phyloP scores from a whole-genome alignment of 2,113 vertebrate genomes.

The Stercorarius parasiticus region DNA sequence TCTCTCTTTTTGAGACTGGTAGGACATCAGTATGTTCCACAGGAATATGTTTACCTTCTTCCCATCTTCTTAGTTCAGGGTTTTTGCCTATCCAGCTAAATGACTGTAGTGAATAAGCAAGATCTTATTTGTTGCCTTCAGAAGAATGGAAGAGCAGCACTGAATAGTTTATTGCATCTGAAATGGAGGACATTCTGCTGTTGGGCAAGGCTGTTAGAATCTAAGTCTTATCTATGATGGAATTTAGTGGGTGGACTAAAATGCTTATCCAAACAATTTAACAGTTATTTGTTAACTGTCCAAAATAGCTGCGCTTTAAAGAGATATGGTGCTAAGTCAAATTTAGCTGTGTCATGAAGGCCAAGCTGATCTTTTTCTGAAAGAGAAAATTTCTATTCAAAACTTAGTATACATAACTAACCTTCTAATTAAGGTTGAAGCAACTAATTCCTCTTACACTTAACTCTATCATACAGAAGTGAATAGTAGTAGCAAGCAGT shows the following conservation, averaged over 20 bases:
- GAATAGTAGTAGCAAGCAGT: not conserved
- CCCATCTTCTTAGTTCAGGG: not conserved
- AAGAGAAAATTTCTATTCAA: not conserved
- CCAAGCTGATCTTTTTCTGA: not conserved
- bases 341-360: not conserved
- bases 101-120: not conserved
- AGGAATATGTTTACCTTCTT: not conserved
- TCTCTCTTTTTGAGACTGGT: not conserved
- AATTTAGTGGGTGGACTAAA: not conserved
- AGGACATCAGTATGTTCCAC: not conserved
- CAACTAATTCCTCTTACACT: not conserved
- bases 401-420: not conserved
- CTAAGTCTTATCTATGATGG: not conserved
- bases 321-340: not conserved
- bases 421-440: not conserved
- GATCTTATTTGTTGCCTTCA: not conserved
- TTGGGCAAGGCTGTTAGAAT: not conserved
- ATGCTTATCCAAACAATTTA: not conserved
- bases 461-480: not conserved
- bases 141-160: not conserved
- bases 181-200: not conserved
- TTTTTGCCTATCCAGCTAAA: not conserved
- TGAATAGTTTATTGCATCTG: not conserved
- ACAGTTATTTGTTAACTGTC: not conserved
- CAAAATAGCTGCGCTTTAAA: not conserved